phyloP scores from a whole-genome alignment of 2,797 vertebrate genomes.

The Microchirus variegatus region DNA sequence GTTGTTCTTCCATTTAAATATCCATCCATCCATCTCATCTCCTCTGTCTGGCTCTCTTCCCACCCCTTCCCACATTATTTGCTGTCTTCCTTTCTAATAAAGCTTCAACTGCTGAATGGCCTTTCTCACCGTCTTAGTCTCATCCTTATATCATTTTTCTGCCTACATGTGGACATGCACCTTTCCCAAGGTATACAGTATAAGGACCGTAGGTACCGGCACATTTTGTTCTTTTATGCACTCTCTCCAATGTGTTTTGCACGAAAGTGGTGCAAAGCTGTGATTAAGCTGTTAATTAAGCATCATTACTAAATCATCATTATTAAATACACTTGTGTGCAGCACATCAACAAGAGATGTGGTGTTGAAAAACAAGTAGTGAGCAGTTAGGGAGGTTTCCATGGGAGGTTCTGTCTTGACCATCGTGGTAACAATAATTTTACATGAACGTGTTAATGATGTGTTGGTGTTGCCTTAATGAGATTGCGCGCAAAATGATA shows the following conservation, averaged over 20 bases:
- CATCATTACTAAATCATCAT: constrained; percentile 35
- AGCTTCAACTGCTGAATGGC: constrained; percentile 31
- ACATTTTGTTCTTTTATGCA: background rate
- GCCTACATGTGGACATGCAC: background rate
- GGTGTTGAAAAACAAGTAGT: too few species aligned
- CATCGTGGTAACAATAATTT: too few species aligned
- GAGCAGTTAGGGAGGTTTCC: too few species aligned
- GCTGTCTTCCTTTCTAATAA: constrained; percentile 12
- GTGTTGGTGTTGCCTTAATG: too few species aligned
- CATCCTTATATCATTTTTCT: background rate
- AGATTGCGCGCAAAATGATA: too few species aligned
- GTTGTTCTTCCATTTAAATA: constrained; percentile 16
- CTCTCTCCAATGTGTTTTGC: background rate
- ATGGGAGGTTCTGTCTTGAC: too few species aligned
- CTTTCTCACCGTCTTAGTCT: background rate
- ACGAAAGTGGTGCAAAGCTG: constrained; percentile 26
- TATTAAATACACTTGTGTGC: constrained; percentile 6
- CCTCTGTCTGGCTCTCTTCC: background rate
- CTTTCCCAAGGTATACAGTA: background rate
- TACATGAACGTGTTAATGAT: too few species aligned
- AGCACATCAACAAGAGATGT: too few species aligned
- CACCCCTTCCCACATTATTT: constrained; percentile 17
- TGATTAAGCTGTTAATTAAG: constrained; percentile 50
- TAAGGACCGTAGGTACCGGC: background rate
- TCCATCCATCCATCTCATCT: constrained; percentile 10